A percentile compares a stretch with the other conserved stretches of the same genome.
Evolutionary conservation across 1,140 invertebrate genomes (phyloP).

Genomic region (Sogatella furcifera): DNA sequence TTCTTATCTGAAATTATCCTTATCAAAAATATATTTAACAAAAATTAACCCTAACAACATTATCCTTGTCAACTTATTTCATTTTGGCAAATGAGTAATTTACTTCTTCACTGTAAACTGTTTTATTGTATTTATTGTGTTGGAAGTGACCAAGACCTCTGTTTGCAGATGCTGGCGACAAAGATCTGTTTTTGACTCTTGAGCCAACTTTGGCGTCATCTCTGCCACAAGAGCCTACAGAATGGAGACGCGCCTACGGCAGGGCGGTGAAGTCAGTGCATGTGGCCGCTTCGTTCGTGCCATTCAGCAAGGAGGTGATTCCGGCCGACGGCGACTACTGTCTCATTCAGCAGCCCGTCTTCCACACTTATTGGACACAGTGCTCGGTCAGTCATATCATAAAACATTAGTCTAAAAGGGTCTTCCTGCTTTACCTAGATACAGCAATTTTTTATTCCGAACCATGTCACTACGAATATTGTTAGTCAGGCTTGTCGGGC

Average conservation of each 20-base stretch:
- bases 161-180: slow-evolving; percentile 72
- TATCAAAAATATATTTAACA: too few relatives aligned
- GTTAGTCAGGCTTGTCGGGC: too few relatives aligned
- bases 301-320: slow-evolving; percentile 59
- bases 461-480: too few relatives aligned
- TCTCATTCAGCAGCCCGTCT: slow-evolving; percentile 73
- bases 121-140: slow-evolving; percentile 1
- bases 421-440: too few relatives aligned
- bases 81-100: slow-evolving; percentile 8
- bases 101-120: too few relatives aligned
- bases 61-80: too few relatives aligned
- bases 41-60: too few relatives aligned
- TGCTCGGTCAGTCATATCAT: slow-evolving; percentile 56
- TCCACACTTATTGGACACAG: slow-evolving; percentile 93
- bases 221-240: slow-evolving; percentile 72
- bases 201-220: slow-evolving; percentile 62
- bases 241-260: slow-evolving; percentile 81
- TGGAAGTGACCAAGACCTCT: not conserved
- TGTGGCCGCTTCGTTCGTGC: slow-evolving; percentile 73
- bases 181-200: slow-evolving; percentile 72
- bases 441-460: too few relatives aligned
- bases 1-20: too few relatives aligned
- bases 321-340: slow-evolving; percentile 59
- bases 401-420: too few relatives aligned
- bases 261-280: slow-evolving; percentile 70